Conservation (phyloP, 2,113 vertebrate species). For the Narcine bancroftii region DNA sequence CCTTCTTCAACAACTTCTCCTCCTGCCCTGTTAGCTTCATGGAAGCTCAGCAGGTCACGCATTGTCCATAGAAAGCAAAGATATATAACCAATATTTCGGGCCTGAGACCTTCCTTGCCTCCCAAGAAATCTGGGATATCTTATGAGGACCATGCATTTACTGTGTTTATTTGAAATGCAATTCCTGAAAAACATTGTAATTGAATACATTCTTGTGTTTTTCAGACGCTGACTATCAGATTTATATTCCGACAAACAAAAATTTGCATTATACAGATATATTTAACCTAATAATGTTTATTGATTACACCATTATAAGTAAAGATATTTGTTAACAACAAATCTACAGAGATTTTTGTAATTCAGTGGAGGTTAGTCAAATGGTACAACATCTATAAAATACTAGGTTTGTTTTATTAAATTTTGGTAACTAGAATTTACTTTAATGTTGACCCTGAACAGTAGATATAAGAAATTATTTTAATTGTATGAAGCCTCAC, state of each 20-base stretch:
- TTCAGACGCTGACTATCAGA: not conserved
- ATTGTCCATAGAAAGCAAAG: no score
- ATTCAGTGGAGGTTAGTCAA: conserved; percentile 23
- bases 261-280: not conserved
- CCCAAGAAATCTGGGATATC: no score
- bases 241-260: not conserved
- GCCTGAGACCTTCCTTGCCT: no score
- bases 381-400: not conserved
- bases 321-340: not conserved
- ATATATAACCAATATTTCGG: no score
- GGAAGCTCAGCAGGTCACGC: no score
- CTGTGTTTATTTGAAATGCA: not conserved
- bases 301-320: not conserved
- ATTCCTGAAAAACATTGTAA: not conserved
- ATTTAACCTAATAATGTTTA: not conserved
- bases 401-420: conserved; percentile 14
- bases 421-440: not conserved
- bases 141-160: not conserved
- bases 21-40: no score
- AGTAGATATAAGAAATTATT: not conserved
- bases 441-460: not conserved
- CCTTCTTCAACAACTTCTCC: no score
- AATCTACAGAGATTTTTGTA: no score
- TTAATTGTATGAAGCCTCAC: not conserved
- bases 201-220: not conserved